Percentiles rank a stretch among this genome's conserved stretches.
Conservation (phyloP, 2,888 invertebrate species). For the Eupithecia insigniata region DNA sequence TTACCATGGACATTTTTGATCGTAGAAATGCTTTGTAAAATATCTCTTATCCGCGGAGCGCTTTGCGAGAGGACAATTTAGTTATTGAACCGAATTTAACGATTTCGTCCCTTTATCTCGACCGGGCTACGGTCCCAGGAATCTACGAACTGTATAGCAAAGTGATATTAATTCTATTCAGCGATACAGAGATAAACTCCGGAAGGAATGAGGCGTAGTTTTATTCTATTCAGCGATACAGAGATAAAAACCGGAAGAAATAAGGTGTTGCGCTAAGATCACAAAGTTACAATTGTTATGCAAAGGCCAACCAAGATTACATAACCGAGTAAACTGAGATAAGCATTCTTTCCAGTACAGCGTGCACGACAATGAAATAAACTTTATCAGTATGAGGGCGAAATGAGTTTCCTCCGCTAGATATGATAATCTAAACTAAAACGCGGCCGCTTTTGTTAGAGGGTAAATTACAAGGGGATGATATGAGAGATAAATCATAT, state of each 20-base stretch:
- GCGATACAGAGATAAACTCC: neutral
- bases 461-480: constrained; percentile 43
- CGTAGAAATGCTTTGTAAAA: constrained; percentile 39
- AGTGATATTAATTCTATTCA: neutral
- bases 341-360: constrained; percentile 38
- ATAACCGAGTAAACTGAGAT: constrained; percentile 25
- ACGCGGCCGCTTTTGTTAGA: constrained; percentile 45
- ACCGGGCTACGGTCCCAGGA: neutral
- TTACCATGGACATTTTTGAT: constrained; percentile 39
- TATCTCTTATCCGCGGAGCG: constrained; percentile 31
- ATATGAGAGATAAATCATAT: constrained; percentile 36
- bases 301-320: constrained; percentile 16
- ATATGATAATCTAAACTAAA: constrained; percentile 50
- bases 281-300: constrained; percentile 1
- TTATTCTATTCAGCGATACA: neutral
- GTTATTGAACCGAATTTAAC: constrained; percentile 27
- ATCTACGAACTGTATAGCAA: constrained; percentile 4
- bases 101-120: constrained; percentile 14
- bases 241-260: neutral
- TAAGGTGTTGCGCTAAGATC: neutral
- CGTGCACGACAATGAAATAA: constrained; percentile 29
- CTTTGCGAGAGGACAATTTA: constrained; percentile 27
- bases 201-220: neutral
- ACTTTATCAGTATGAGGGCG: constrained; percentile 41
- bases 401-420: constrained; percentile 50